Conservation (phyloP, 2,888 invertebrate species). For the Andrena trimmerana region DNA sequence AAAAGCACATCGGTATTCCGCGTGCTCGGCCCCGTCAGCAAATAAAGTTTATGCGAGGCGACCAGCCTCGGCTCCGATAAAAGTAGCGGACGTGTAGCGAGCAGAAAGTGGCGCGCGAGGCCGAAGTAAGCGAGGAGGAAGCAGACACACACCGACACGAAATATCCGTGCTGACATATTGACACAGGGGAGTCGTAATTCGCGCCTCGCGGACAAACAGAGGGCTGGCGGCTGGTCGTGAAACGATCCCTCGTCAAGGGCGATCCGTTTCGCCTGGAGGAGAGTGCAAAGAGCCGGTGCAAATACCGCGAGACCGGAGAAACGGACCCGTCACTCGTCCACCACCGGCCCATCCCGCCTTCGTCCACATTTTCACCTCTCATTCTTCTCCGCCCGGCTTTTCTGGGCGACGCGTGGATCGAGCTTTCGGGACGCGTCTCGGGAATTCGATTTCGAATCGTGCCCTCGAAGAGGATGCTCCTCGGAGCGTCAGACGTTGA, state of each 20-base stretch:
- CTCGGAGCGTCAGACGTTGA: too few relatives aligned
- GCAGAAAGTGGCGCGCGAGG: slow-evolving; percentile 62
- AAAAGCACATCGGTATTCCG: slow-evolving; percentile 15
- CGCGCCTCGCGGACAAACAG: slow-evolving; percentile 79
- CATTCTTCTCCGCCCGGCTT: too few relatives aligned
- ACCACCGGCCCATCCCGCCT: too few relatives aligned
- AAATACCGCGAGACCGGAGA: slow-evolving; percentile 56
- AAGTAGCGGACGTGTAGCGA: slow-evolving; percentile 62
- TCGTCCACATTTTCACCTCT: too few relatives aligned
- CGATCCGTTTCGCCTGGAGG: slow-evolving; percentile 66
- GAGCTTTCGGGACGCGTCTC: too few relatives aligned
- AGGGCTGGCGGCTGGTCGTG: slow-evolving; percentile 62
- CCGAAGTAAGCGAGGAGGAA: slow-evolving; percentile 7
- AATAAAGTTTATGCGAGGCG: slow-evolving; percentile 65
- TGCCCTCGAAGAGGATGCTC: too few relatives aligned
- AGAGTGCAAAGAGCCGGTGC: slow-evolving; percentile 68
- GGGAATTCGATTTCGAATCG: too few relatives aligned
- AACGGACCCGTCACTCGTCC: too few relatives aligned
- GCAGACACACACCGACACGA: slow-evolving; percentile 41
- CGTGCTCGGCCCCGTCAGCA: slow-evolving; percentile 35
- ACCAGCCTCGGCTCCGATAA: slow-evolving; percentile 51
- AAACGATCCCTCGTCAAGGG: slow-evolving; percentile 58
- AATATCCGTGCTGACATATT: slow-evolving; percentile 75
- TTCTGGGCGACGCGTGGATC: too few relatives aligned
- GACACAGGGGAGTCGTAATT: slow-evolving; percentile 80